Evolutionary conservation across 2,113 vertebrate genomes (phyloP).

Genomic region (Bucco capensis): DNA sequence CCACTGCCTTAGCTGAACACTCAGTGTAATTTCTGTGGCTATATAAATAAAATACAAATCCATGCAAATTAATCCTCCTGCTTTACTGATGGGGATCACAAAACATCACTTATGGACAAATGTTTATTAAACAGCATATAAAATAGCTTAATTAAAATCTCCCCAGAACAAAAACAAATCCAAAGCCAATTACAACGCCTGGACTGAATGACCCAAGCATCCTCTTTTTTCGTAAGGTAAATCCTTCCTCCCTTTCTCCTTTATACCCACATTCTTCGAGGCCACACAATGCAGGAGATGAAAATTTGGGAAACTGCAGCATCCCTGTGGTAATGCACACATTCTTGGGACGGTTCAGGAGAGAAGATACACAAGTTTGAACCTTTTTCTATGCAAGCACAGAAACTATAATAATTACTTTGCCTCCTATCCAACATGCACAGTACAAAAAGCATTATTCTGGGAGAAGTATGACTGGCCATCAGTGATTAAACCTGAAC

Average conservation of each 20-base stretch:
- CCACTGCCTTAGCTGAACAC: neutral
- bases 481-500: conserved; percentile 1
- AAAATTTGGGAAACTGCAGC: neutral
- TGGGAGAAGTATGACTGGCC: neutral
- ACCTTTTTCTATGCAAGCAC: neutral
- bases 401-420: neutral
- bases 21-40: neutral
- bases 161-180: conserved; percentile 51
- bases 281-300: neutral
- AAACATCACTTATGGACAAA: conserved; percentile 38
- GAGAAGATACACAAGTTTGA: neutral
- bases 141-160: conserved; percentile 49
- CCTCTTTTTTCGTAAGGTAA: neutral
- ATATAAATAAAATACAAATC: conserved; percentile 38
- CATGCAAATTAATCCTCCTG: conserved; percentile 49
- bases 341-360: neutral
- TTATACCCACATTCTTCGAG: neutral
- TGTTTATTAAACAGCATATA: conserved; percentile 50
- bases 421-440: neutral
- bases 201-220: conserved; percentile 21
- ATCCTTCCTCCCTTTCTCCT: neutral
- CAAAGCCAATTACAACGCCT: conserved; percentile 13
- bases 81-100: conserved; percentile 42
- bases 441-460: neutral
- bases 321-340: neutral